These are phyloP conservation scores for Orchestia grillus DNA, from an alignment of 1,140 invertebrate species.

Conservation along the genomic window DNA sequence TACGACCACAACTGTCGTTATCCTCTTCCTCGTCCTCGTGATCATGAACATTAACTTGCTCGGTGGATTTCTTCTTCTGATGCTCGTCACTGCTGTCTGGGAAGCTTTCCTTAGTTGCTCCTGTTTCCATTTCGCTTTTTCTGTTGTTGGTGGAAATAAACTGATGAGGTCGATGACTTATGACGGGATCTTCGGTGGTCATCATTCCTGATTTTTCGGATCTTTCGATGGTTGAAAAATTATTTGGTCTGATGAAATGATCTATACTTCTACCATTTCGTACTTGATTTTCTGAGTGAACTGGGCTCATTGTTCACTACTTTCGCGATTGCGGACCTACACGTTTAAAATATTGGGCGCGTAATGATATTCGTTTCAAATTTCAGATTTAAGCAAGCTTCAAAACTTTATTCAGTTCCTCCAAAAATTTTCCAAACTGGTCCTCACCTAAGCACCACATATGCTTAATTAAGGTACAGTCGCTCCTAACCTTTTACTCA, in stretches of 20 bases:
- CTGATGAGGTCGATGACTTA: conserved; percentile 36
- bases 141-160: background rate
- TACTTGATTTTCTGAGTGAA: background rate
- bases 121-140: background rate
- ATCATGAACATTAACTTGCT: background rate
- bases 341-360: background rate
- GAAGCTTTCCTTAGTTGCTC: background rate
- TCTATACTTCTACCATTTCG: background rate
- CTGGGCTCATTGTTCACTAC: background rate
- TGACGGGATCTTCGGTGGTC: conserved; percentile 28
- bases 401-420: too few relatives aligned
- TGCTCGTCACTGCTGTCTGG: conserved; percentile 37
- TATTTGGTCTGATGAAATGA: background rate
- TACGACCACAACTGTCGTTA: conserved; percentile 17
- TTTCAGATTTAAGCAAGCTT: background rate
- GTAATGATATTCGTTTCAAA: background rate
- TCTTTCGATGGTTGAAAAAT: background rate
- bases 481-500: background rate
- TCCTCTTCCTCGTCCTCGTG: background rate
- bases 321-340: background rate
- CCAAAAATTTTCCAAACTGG: too few relatives aligned
- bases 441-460: too few relatives aligned
- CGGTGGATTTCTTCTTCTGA: background rate
- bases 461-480: too few relatives aligned
- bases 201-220: background rate